Evolutionary conservation across 2,888 invertebrate species (phyloP), one percentile per base, ranked within the genome.

Genomic region (Rhagonycha lutea): DNA sequence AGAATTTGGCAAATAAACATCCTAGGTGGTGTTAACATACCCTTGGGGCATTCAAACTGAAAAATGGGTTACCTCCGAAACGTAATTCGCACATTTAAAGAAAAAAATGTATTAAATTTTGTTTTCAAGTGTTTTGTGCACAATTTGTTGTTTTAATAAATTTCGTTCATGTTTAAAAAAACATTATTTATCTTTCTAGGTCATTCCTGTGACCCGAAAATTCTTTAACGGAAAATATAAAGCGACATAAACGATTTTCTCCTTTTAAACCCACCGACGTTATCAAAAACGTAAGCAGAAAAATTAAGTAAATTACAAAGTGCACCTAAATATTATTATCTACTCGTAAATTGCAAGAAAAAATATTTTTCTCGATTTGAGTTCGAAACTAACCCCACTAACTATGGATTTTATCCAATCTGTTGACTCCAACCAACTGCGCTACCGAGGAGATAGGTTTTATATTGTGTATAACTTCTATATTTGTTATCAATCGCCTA

Each of bases 1-100:
- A 73, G 70, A 79, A 80, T 77, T 78, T 74, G 71, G 70, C 76
- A 65, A 71, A 76, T 76, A 76, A 76, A 76, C 76, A 76, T 73
- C 47, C 68, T 69, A 70, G 74, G 70, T 67, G 68, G 74, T 75
- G 75, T 75, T 75, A 72, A 72, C 72, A 69, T 75, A 63, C 72
- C 69, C 75, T 60, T 62, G 69, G 68, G 75, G 69, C 68, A 72
- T 70, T 67, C 63, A 14, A 14, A 14, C 68, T 74, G 69, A 73
- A 73, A 73, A 73, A 73, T 73, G 73, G 69, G 63, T 24, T 65
- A 24, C 47, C 47, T 47, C 47, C 47, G 47, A 47, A 47, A 47
- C 47, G 47, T 47, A 47, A 47, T 47, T 47, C 47, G 47, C 47
- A 47, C 47, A 47, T 47, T 47, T 47, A 47, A 47, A 47, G n/a